A percentile compares a stretch with the other conserved stretches of the same genome.
Conservation (phyloP, 2,888 invertebrate species). For the Caenorhabditis angaria region DNA sequence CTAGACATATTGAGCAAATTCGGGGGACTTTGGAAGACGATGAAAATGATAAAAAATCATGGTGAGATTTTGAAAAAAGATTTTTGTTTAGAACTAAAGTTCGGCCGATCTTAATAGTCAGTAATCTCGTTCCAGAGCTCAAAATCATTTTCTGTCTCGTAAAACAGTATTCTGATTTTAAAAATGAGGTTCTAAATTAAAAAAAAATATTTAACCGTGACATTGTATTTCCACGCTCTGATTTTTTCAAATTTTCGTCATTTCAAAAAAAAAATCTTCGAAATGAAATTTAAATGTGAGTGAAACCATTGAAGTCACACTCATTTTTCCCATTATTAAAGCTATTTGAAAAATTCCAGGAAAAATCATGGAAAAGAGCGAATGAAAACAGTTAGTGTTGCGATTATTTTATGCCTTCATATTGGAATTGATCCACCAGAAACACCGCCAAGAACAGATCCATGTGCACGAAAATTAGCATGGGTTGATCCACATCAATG, state of each 20-base stretch:
- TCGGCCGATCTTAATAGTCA: no score
- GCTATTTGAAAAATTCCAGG: background rate
- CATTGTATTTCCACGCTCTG: no score
- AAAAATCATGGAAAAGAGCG: constrained; percentile 73
- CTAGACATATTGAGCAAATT: constrained; percentile 64
- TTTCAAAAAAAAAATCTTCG: background rate
- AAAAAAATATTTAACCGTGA: no score
- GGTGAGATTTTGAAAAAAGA: constrained; percentile 22
- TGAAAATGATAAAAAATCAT: constrained; percentile 34
- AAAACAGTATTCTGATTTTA: no score
- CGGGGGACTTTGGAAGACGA: constrained; percentile 48
- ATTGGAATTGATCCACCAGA: constrained; percentile 99
- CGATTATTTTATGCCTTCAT: constrained; percentile 93
- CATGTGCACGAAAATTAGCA: constrained; percentile 87
- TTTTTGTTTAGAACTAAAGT: no score
- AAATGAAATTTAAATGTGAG: background rate
- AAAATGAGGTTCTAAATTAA: no score
- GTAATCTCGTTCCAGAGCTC: no score
- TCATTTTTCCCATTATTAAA: no score
- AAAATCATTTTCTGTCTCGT: no score
- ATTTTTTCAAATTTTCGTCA: no score
- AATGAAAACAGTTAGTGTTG: constrained; percentile 99
- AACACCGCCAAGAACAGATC: constrained; percentile 86
- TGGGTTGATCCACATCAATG: constrained; percentile 90
- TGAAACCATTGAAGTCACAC: no score